Evolutionary conservation across 2,888 invertebrate species (phyloP).

Genomic region (Oscheius sp.): DNA sequence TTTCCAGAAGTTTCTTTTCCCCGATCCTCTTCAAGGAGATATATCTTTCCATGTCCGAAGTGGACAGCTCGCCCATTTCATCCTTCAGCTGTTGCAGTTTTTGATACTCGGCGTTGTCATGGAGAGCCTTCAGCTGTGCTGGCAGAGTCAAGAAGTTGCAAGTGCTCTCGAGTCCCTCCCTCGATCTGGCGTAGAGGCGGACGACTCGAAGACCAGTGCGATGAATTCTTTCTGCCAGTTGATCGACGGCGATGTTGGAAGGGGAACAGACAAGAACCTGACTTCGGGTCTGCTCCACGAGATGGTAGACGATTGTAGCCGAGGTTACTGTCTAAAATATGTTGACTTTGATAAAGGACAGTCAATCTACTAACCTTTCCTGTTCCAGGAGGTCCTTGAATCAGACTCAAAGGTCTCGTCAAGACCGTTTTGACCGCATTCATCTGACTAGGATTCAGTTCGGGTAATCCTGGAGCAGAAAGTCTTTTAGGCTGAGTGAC

Average conservation of each 20-base stretch:
- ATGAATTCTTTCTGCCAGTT: constrained; percentile 98
- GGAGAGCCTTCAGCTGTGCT: constrained; percentile 96
- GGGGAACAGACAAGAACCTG: constrained; percentile 95
- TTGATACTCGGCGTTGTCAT: constrained; percentile 89
- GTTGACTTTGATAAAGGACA: background rate
- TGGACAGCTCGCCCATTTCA: constrained; percentile 95
- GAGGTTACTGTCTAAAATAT: constrained; percentile 89
- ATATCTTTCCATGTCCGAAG: constrained; percentile 93
- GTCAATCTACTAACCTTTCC: constrained; percentile 49
- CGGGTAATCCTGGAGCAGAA: constrained; percentile 94
- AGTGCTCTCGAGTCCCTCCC: constrained; percentile 97
- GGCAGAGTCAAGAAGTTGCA: constrained; percentile 96
- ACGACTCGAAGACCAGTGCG: constrained; percentile 92
- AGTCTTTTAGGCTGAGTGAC: constrained; percentile 85
- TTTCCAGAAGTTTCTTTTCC: constrained; percentile 74
- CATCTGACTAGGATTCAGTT: constrained; percentile 96
- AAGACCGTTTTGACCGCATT: constrained; percentile 98
- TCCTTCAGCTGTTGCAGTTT: constrained; percentile 94
- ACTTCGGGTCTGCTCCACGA: constrained; percentile 84
- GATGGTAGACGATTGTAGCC: constrained; percentile 97
- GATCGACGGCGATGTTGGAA: constrained; percentile 98
- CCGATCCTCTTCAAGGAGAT: constrained; percentile 44
- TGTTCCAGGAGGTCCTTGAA: constrained; percentile 81
- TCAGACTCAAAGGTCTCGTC: constrained; percentile 92
- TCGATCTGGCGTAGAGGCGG: constrained; percentile 93